phyloP scores from a whole-genome alignment of 1,140 invertebrate species.

The Coptotermes formosanus region DNA sequence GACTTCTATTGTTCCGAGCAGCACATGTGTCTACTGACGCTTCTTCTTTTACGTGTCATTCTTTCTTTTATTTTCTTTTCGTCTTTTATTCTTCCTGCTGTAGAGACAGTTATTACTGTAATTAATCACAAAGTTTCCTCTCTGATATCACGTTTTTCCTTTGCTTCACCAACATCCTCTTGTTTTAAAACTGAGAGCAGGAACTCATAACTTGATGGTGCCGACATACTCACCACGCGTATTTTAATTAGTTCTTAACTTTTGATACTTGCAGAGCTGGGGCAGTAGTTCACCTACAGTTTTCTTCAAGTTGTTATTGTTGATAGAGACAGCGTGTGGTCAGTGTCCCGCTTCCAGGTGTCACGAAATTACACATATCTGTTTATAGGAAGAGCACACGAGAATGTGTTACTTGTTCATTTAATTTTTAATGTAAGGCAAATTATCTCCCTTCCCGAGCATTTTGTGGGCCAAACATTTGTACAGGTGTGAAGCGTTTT shows the following conservation, averaged over 20 bases:
- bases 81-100: slow-evolving; percentile 23
- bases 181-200: neutral
- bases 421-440: too few relatives aligned
- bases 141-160: slow-evolving; percentile 8
- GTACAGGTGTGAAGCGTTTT: too few relatives aligned
- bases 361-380: neutral
- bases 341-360: neutral
- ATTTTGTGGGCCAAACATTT: too few relatives aligned
- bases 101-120: slow-evolving; percentile 27
- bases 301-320: neutral
- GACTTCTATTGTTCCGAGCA: neutral
- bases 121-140: slow-evolving; percentile 27
- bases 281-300: neutral
- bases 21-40: slow-evolving; percentile 5
- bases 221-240: neutral
- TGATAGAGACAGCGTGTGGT: neutral
- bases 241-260: neutral
- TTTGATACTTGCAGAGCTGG: neutral
- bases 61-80: slow-evolving; percentile 10
- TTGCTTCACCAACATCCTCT: neutral
- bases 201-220: neutral
- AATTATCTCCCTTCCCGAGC: too few relatives aligned
- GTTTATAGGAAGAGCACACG: neutral
- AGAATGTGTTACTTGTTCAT: too few relatives aligned
- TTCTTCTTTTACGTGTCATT: neutral